These are phyloP conservation scores for Phallusia fumigata DNA, from an alignment of 23 tunicate species.

Conservation along the genomic window DNA sequence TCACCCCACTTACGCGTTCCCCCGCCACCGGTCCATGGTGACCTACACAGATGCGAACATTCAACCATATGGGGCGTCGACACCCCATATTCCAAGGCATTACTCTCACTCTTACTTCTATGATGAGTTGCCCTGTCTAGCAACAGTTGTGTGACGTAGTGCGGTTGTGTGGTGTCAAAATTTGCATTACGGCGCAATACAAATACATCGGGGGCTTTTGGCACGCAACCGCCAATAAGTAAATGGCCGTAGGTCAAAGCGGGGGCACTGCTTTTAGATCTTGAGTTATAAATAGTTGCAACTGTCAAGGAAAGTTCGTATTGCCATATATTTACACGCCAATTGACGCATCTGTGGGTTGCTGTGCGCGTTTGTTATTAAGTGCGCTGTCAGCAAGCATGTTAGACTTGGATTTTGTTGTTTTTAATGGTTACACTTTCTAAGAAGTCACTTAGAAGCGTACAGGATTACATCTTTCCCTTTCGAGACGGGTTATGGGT, in stretches of 20 bases:
- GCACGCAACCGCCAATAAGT: too few relatives aligned
- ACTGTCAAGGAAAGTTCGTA: too few relatives aligned
- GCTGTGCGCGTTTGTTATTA: too few relatives aligned
- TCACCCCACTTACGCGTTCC: background rate
- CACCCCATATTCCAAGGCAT: background rate
- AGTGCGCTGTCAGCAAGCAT: too few relatives aligned
- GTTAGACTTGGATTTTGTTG: too few relatives aligned
- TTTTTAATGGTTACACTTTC: too few relatives aligned
- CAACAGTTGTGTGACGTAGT: background rate
- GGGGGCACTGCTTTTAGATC: too few relatives aligned
- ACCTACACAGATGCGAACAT: background rate
- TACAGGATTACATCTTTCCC: background rate
- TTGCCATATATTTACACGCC: too few relatives aligned
- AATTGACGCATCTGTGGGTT: too few relatives aligned
- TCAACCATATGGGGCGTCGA: background rate
- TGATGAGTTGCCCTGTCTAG: background rate
- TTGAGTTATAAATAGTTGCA: too few relatives aligned
- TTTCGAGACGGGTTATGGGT: background rate
- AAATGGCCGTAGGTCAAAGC: too few relatives aligned
- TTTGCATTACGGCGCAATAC: background rate
- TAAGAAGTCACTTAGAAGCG: too few relatives aligned
- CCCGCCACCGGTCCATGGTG: conserved; percentile 14
- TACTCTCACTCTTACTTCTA: background rate
- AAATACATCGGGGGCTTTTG: background rate
- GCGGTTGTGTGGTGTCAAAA: background rate